A percentile compares a stretch with the other conserved stretches of the same genome.
Evolutionary conservation across 2,888 invertebrate species (phyloP).

Genomic region (Leptinotarsa haldemani): DNA sequence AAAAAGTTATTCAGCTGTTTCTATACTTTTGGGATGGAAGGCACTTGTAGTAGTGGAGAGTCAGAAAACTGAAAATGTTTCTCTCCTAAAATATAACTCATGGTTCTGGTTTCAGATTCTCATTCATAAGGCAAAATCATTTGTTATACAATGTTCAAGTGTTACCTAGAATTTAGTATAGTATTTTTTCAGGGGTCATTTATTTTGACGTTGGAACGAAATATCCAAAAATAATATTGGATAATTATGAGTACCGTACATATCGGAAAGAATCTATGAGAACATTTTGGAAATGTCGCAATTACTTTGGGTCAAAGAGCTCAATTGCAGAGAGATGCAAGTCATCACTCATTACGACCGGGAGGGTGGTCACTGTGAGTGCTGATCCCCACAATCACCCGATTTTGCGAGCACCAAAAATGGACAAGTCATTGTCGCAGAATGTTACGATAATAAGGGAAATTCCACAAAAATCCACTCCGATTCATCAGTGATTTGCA

Average conservation of each 20-base stretch:
- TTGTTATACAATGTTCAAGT: neutral
- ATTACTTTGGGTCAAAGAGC: conserved; percentile 52
- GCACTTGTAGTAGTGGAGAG: too few species aligned
- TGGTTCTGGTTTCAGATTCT: too few species aligned
- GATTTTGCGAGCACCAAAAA: conserved; percentile 27
- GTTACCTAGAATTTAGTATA: neutral
- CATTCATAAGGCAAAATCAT: neutral
- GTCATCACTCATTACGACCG: conserved; percentile 52
- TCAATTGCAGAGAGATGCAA: conserved; percentile 49
- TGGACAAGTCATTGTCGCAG: conserved; percentile 31
- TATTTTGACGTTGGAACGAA: conserved; percentile 55
- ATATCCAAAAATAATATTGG: conserved; percentile 55
- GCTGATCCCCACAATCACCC: conserved; percentile 52
- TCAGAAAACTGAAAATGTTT: too few species aligned
- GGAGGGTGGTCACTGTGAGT: conserved; percentile 51
- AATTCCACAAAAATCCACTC: neutral
- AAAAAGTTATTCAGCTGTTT: too few species aligned
- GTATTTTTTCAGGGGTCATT: conserved; percentile 48
- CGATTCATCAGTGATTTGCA: too few species aligned
- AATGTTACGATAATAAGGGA: conserved; percentile 40
- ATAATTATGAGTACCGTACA: conserved; percentile 52
- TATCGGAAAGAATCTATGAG: conserved; percentile 50
- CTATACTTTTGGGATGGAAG: too few species aligned
- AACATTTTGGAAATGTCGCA: conserved; percentile 55
- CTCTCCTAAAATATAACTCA: too few species aligned